Base-by-base conservation (phyloP, 2,113 vertebrate genomes). In the Macroglossus sobrinus region DNA sequence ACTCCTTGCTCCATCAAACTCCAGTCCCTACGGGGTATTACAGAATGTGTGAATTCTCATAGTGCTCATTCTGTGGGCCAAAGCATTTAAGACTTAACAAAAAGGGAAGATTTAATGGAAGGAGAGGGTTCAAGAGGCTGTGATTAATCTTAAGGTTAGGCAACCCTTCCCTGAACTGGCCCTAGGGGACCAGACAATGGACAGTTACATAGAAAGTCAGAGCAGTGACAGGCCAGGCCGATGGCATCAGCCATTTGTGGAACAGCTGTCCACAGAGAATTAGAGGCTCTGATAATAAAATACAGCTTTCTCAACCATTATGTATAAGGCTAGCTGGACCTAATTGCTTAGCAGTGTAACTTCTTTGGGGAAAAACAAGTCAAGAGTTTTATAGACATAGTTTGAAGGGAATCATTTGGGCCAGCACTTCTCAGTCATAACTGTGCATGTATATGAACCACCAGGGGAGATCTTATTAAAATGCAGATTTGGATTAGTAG, bases 371-470 rank as follows among this genome's bases (percentile, higher is more conserved):
- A 43, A 30, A 93, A 93, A 15, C 0, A 0, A 21, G 35, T 16
- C 16, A 3, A 24, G n/a, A 47, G 57, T 33, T 89, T 45, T 71
- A 53, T 47, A 92, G 61, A 14, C 0, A 12, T 18, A 18, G 57
- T n/a, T 33, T 80, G n/a, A 74, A 1, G 79, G 66, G 21, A 88
- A 64, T 61, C 53, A 11, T 8, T 26, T n/a, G 47, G 53, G 6
- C 40, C 26, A 1, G 30, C 0, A 0, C 28, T 4, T 21, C 61
- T 38, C 33, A 8, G 5, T 30, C 12, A 40, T 30, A 33, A 75
- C 28, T 26, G 9, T 21, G 10, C 53, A 38, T 28, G 4, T 91
- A 57, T 14, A 5, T 2, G 26, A 53, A 2, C 14, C n/a, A 2
- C 30, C 1, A 0, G 38, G 38, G 82, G 13, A 30, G 22, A 5